phyloP scores from a whole-genome alignment of 2,888 invertebrate genomes.

The Leptinotarsa tumamoca region DNA sequence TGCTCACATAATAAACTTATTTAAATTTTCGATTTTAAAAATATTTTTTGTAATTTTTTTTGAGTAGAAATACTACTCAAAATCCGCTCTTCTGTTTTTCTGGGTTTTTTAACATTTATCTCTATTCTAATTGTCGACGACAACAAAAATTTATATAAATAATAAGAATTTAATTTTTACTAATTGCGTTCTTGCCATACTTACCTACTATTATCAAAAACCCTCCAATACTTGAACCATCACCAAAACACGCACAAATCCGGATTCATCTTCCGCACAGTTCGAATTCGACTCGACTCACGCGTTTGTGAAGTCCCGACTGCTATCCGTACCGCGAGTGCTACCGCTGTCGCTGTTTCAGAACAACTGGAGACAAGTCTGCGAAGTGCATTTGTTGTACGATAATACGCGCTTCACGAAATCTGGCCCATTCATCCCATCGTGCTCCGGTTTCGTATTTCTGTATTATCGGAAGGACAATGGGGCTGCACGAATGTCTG shows the following conservation, averaged over 20 bases:
- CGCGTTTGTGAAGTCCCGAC: slow-evolving; percentile 19
- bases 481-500: slow-evolving; percentile 5
- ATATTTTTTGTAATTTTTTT: too few relatives aligned
- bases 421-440: slow-evolving; percentile 10
- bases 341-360: slow-evolving; percentile 45
- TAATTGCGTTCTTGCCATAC: background rate
- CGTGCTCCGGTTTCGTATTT: slow-evolving; percentile 14
- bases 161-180: too few relatives aligned
- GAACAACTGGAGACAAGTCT: slow-evolving; percentile 44
- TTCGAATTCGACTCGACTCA: background rate
- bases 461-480: slow-evolving; percentile 14
- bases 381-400: background rate
- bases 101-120: too few relatives aligned
- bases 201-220: background rate
- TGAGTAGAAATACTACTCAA: too few relatives aligned
- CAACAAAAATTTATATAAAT: too few relatives aligned
- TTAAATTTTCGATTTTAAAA: too few relatives aligned
- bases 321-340: slow-evolving; percentile 29
- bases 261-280: background rate
- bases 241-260: slow-evolving; percentile 9
- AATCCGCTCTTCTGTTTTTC: too few relatives aligned
- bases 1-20: too few relatives aligned
- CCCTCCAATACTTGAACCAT: background rate
- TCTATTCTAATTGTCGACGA: too few relatives aligned
- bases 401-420: slow-evolving; percentile 11